These are phyloP conservation scores for Agrypnia vestita DNA, from an alignment of 1,140 invertebrate genomes.

Conservation along the genomic window DNA sequence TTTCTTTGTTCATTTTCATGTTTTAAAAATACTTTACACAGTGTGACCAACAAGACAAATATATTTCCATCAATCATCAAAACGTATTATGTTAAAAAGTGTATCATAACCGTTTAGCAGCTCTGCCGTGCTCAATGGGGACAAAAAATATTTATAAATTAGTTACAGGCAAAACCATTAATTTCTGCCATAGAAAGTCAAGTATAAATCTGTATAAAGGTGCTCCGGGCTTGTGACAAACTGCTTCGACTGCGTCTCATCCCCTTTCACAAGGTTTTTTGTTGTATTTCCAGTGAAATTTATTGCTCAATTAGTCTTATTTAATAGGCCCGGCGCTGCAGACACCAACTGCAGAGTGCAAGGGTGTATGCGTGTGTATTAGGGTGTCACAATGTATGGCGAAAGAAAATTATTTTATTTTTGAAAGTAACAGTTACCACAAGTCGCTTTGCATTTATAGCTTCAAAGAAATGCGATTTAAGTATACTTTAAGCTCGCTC, in stretches of 20 bases:
- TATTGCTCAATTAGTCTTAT: conserved; percentile 59
- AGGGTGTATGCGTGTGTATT: not conserved
- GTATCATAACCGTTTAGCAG: conserved; percentile 27
- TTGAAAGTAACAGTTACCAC: no score
- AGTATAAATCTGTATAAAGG: conserved; percentile 36
- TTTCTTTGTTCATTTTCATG: no score
- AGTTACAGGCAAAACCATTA: conserved; percentile 33
- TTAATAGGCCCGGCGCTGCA: conserved; percentile 48
- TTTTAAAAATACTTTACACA: not conserved
- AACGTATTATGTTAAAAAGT: not conserved
- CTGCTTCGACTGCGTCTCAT: conserved; percentile 5
- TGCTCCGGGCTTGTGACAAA: conserved; percentile 29
- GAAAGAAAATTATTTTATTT: no score
- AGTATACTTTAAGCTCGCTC: no score
- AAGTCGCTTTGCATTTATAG: no score
- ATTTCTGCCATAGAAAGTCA: conserved; percentile 20
- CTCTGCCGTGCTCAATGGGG: not conserved
- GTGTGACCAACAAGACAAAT: not conserved
- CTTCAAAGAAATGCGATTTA: no score
- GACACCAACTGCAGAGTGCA: conserved; percentile 24
- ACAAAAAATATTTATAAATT: conserved; percentile 41
- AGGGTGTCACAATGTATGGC: no score
- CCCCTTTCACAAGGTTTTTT: conserved; percentile 28
- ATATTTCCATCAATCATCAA: conserved; percentile 1
- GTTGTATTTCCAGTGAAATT: conserved; percentile 52